Evolutionary conservation across 2,888 invertebrate genomes (phyloP).

Genomic region (Zaprionus lineosus): DNA sequence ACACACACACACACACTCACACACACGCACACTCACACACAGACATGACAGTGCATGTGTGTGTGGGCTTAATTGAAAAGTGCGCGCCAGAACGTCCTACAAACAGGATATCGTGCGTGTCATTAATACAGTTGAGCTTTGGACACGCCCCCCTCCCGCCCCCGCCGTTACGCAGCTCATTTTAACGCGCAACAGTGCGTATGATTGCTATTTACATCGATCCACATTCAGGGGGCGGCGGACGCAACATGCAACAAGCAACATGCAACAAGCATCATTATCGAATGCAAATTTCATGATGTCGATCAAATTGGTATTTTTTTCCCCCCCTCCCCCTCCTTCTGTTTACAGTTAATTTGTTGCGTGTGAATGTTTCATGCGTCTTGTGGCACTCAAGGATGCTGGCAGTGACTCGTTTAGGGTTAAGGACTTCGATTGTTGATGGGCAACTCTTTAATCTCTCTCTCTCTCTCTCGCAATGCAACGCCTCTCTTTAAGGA

Average conservation of each 20-base stretch:
- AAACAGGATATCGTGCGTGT: conserved; percentile 27
- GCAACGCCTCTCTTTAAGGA: too few species aligned
- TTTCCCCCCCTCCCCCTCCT: too few species aligned
- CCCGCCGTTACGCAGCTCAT: conserved; percentile 52
- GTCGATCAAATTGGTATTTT: too few species aligned
- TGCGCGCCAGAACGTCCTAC: conserved; percentile 4
- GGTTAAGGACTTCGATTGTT: too few species aligned
- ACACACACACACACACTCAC: too few species aligned
- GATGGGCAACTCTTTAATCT: too few species aligned
- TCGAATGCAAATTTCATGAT: conserved; percentile 73
- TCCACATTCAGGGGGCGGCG: conserved; percentile 34
- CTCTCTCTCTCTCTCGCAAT: too few species aligned
- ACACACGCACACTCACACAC: too few species aligned
- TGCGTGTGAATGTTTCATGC: too few species aligned
- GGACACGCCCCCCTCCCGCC: conserved; percentile 18
- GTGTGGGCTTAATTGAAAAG: conserved; percentile 56
- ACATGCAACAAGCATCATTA: conserved; percentile 61
- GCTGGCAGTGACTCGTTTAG: too few species aligned
- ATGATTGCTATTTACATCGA: conserved; percentile 77
- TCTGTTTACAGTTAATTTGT: too few species aligned
- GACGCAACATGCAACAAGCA: conserved; percentile 7
- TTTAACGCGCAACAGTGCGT: conserved; percentile 71
- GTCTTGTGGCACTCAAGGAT: too few species aligned
- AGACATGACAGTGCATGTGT: conserved; percentile 54
- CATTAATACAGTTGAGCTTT: conserved; percentile 68